phyloP scores from a whole-genome alignment of 2,113 vertebrate species.

The Lophura nycthemera region DNA sequence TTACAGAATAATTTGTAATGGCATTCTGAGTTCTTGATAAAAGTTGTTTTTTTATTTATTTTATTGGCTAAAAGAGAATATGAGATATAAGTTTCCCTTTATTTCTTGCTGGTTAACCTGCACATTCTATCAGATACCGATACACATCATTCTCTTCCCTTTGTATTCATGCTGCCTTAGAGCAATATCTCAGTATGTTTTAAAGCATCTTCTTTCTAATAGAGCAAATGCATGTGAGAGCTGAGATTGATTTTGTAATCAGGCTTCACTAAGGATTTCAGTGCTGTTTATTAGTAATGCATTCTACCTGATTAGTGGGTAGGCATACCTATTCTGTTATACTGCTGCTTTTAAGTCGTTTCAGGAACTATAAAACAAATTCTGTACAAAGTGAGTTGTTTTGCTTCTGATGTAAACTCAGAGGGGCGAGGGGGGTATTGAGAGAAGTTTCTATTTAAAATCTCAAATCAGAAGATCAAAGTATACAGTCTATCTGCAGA shows the following conservation, averaged over 20 bases:
- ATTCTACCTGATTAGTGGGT: background rate
- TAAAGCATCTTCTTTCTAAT: background rate
- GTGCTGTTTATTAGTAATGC: background rate
- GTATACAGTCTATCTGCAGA: background rate
- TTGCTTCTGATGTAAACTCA: background rate
- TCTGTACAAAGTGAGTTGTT: background rate
- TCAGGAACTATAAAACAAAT: background rate
- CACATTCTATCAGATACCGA: background rate
- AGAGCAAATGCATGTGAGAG: background rate
- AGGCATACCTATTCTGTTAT: background rate
- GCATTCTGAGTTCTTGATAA: background rate
- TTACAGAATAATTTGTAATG: background rate
- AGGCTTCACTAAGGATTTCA: background rate
- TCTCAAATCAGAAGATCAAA: background rate
- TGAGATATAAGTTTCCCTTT: background rate
- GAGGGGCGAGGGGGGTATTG: accelerated
- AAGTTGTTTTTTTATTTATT: background rate
- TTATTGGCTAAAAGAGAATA: background rate
- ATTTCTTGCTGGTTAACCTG: background rate
- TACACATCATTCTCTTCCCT: background rate
- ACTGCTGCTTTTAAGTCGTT: background rate
- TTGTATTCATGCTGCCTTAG: background rate
- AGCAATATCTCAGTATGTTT: background rate
- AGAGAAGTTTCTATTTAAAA: background rate
- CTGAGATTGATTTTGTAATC: background rate